These are phyloP conservation scores for Cetonia aurata DNA, from an alignment of 2,888 invertebrate genomes.

Conservation along the genomic window DNA sequence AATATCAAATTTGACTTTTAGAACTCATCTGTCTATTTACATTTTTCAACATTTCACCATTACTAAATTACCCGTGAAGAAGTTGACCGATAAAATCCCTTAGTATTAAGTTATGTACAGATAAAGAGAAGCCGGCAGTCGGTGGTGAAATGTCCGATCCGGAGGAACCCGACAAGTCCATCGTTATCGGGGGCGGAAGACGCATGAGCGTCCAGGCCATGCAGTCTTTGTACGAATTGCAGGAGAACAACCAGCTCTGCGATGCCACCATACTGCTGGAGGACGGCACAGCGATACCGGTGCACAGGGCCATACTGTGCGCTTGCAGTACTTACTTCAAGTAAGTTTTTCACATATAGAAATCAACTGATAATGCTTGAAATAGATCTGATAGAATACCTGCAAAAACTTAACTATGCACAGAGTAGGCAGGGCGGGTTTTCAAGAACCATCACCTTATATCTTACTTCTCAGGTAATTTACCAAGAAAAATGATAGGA, in stretches of 20 bases:
- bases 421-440: too few relatives aligned
- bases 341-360: constrained; percentile 66
- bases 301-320: constrained; percentile 88
- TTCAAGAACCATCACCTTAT: too few relatives aligned
- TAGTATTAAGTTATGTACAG: constrained; percentile 51
- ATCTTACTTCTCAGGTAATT: too few relatives aligned
- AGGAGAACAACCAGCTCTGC: constrained; percentile 86
- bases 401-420: background rate
- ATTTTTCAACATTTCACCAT: constrained; percentile 51
- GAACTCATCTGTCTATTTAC: constrained; percentile 51
- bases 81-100: constrained; percentile 50
- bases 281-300: constrained; percentile 84
- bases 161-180: constrained; percentile 55
- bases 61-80: constrained; percentile 51
- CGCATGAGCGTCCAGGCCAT: constrained; percentile 88
- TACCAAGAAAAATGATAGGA: too few relatives aligned
- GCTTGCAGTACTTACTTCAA: constrained; percentile 93
- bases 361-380: background rate
- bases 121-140: constrained; percentile 42
- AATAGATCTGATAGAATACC: background rate
- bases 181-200: constrained; percentile 69
- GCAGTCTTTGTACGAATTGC: constrained; percentile 86
- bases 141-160: constrained; percentile 55
- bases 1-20: constrained; percentile 54
- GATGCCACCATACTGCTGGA: constrained; percentile 87